Evolutionary conservation across 2,888 invertebrate genomes (phyloP), one percentile per base, ranked within the genome.

Genomic region (Eilema griseolum): DNA sequence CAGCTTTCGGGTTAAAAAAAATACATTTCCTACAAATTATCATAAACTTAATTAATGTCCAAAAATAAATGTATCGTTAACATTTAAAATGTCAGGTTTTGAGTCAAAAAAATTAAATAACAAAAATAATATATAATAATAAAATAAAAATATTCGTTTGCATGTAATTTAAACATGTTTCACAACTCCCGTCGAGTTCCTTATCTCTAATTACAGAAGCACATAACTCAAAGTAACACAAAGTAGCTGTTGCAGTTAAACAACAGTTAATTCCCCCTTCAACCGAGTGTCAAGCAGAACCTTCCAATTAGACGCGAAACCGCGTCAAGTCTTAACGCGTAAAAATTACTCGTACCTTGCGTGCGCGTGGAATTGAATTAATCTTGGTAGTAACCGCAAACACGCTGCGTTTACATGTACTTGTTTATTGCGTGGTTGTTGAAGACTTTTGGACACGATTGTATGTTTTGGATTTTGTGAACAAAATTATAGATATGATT

Each of bases 301-400:
- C 70, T 61, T 70, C 73, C 64, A 70, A 82, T 80, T 78, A 72
- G 70, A 65, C 46, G 62, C 77, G 57, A 61, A 64, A 65, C 60
- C 69, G 41, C 11, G 41, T 56, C 73, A 71, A 70, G 76, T 74
- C 78, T 76, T 71, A 66, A 37, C 11, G 72, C 61, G 71, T 74
- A 80, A 82, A 84, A 81, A 78, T 76, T 66, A 41, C 41, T 41
- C 16, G 41, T 41, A 41, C 67, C 46, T 85, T 74, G 85, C 85
- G 86, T 87, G 87, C 78, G 64, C 66, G 63, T 68, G 74, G 79
- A 86, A 86, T 88, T 86, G 82, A 87, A 88, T 88, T 87, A 88
- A 85, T 70, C 70, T 67, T 41, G 52, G 69, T 62, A 82, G 75
- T 80, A 77, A 82, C 70, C 61, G 60, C 33, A 28, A 62, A 62